Base-by-base conservation (phyloP, 2,797 vertebrate genomes). In the Petrocephalus sullivani region DNA sequence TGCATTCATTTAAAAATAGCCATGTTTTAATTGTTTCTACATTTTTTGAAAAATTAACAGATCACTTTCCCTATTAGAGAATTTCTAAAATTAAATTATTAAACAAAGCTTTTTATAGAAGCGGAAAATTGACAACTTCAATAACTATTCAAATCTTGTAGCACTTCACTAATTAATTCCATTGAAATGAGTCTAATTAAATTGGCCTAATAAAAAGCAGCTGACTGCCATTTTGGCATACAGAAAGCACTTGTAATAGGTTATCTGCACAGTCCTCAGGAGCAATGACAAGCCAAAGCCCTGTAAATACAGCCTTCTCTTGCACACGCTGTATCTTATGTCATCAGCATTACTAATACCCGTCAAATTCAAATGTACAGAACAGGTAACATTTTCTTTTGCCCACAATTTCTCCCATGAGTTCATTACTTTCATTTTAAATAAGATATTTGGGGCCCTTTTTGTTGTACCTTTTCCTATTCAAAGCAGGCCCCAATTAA, bases 381-480 rank as follows among this genome's bases (percentile, higher is more conserved):
- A 41, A 58, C 16, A 71, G 21, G 58, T 67, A 57, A 46, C 8
- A 67, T 46, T 61, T 61, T 60, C 54, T 87, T 60, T 51, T 12
- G 14, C 57, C 60, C 81, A 82, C 57, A 78, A 75, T 85, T 87
- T 61, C 83, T 61, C 58, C 86, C 71, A 90, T 91, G 91, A 93
- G 91, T 90, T 89, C 88, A 90, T 91, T 91, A 91, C 90, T 87
- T 92, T 90, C 89, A 54, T 90, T 91, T 91, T 91, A 90, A 87
- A 91, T 90, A 92, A 91, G 90, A 92, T 84, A 91, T 90, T 92
- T 91, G 87, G 87, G 91, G 90, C 89, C 91, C 91, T 89, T 90
- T 93, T 93, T 94, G 94, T 93, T 95, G 90, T 94, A 95, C 94
- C 93, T 95, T 94, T 92, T 92, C 90, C 95, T 88, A 94, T 94